Percentiles rank a stretch among this genome's conserved stretches.
Evolutionary conservation across 2,797 vertebrate species (phyloP).

Genomic region (Sorex maritimensis): DNA sequence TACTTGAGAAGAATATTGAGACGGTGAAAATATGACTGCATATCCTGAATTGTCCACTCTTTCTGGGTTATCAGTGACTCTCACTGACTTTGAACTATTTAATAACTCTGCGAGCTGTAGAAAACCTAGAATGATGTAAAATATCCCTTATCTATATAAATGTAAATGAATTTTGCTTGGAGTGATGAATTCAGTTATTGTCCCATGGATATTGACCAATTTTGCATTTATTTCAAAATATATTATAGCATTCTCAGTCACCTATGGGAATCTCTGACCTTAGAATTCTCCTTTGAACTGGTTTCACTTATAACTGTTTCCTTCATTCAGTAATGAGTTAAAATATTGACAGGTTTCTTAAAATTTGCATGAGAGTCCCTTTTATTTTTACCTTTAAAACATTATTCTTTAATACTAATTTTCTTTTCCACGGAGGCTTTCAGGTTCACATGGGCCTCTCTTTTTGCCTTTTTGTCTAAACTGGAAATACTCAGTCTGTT

Average conservation of each 20-base stretch:
- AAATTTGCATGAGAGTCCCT: constrained; percentile 40
- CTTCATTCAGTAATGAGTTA: constrained; percentile 65
- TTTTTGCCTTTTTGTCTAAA: constrained; percentile 61
- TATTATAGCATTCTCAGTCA: constrained; percentile 53
- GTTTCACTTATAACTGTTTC: constrained; percentile 58
- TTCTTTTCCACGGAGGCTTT: constrained; percentile 46
- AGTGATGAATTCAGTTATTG: constrained; percentile 47
- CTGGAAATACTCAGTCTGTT: constrained; percentile 52
- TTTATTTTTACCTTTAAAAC: constrained; percentile 66
- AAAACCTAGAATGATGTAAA: constrained; percentile 63
- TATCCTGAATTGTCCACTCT: constrained; percentile 51
- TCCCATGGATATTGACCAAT: not conserved
- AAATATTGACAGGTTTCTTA: constrained; percentile 65
- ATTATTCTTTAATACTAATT: constrained; percentile 52
- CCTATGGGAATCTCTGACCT: constrained; percentile 15
- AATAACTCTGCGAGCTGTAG: constrained; percentile 56
- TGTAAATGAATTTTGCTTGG: constrained; percentile 56
- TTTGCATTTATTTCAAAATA: constrained; percentile 73
- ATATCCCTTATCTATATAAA: constrained; percentile 56
- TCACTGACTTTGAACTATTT: constrained; percentile 73
- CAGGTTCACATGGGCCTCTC: not conserved
- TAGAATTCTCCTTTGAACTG: constrained; percentile 64
- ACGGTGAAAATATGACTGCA: constrained; percentile 60
- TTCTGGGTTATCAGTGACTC: constrained; percentile 60
- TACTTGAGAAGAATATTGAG: constrained; percentile 74